These are phyloP conservation scores for Archips xylosteana DNA, from an alignment of 2,888 invertebrate species.

Conservation along the genomic window DNA sequence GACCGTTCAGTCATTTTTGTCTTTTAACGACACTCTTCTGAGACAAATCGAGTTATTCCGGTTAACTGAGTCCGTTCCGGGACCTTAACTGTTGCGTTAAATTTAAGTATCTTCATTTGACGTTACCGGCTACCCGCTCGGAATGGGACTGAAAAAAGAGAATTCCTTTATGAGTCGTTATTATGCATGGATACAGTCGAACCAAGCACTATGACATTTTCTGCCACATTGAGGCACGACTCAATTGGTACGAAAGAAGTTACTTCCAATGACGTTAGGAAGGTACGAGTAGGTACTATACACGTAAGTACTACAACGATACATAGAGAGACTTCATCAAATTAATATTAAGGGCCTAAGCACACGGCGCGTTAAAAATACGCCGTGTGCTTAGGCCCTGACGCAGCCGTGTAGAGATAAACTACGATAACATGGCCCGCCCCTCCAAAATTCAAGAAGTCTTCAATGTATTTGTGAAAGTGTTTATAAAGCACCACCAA, in stretches of 20 bases:
- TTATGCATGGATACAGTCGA: background rate
- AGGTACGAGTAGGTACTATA: background rate
- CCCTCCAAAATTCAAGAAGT: too few species aligned
- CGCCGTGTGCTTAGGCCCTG: too few species aligned
- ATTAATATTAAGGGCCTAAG: too few species aligned
- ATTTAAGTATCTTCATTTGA: slow-evolving; percentile 23
- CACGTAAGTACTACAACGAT: too few species aligned
- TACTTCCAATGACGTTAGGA: background rate
- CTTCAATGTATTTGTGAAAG: too few species aligned
- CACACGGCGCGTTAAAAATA: too few species aligned
- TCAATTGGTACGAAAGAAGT: background rate
- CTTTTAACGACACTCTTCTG: slow-evolving; percentile 21
- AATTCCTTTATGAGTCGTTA: slow-evolving; percentile 11
- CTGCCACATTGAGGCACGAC: too few species aligned
- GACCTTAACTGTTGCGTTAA: slow-evolving; percentile 17
- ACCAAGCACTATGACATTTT: too few species aligned
- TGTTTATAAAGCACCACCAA: too few species aligned
- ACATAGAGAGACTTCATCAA: too few species aligned
- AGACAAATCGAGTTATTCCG: slow-evolving; percentile 27
- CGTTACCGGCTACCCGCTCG: slow-evolving; percentile 1
- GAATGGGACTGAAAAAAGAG: background rate
- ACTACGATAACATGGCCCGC: too few species aligned
- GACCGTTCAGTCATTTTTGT: slow-evolving; percentile 15
- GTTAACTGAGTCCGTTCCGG: slow-evolving; percentile 15
- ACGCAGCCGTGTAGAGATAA: too few species aligned